Evolutionary conservation across 35 echinoderm and acorn worm species (phyloP).

Genomic region (Stichopus chloronotus): DNA sequence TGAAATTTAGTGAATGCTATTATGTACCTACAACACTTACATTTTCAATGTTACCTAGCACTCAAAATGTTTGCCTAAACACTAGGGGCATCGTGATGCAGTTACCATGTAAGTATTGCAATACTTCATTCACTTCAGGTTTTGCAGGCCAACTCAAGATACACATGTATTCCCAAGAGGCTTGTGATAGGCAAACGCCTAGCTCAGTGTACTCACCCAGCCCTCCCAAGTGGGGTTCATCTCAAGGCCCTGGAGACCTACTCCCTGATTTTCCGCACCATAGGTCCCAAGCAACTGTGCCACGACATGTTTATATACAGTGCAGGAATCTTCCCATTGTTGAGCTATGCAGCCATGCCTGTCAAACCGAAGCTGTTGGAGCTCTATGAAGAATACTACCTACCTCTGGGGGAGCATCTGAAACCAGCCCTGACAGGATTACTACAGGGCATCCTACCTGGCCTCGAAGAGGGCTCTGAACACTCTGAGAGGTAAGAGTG

Average conservation of each 20-base stretch:
- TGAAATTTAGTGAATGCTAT: no score
- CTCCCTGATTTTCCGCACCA: slow-evolving; percentile 94
- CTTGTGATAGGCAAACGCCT: slow-evolving; percentile 94
- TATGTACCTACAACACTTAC: no score
- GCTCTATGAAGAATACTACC: slow-evolving; percentile 95
- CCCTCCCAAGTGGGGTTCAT: slow-evolving; percentile 96
- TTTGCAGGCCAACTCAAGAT: slow-evolving; percentile 85
- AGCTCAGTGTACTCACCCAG: slow-evolving; percentile 99
- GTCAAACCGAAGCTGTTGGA: slow-evolving; percentile 90
- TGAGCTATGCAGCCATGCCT: slow-evolving; percentile 94
- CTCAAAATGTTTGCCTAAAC: no score
- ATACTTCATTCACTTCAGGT: slow-evolving; percentile 54
- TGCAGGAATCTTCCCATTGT: slow-evolving; percentile 91
- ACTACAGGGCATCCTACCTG: slow-evolving; percentile 89
- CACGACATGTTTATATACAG: slow-evolving; percentile 99
- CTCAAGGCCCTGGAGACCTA: slow-evolving; percentile 98
- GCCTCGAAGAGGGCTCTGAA: slow-evolving; percentile 97
- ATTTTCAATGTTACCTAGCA: no score
- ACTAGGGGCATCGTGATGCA: no score
- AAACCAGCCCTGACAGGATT: slow-evolving; percentile 89
- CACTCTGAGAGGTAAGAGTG: slow-evolving; percentile 77
- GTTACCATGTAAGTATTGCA: no score
- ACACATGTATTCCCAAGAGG: slow-evolving; percentile 84
- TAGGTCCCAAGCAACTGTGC: slow-evolving; percentile 85
- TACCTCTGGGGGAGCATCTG: slow-evolving; percentile 93